These are phyloP conservation scores for Leptopilina clavipes DNA, from an alignment of 1,140 invertebrate genomes.

Conservation along the genomic window DNA sequence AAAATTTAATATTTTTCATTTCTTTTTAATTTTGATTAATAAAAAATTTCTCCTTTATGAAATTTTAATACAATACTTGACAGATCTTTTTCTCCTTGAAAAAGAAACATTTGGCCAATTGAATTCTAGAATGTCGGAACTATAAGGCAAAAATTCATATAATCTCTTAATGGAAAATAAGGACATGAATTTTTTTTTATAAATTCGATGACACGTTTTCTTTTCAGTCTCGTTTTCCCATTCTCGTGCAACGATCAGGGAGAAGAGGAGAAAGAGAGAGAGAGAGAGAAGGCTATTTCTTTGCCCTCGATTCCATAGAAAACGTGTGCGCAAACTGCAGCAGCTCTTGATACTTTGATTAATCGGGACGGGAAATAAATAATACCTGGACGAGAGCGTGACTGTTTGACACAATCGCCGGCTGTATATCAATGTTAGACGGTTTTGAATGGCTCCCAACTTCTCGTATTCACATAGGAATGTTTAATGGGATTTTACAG, in stretches of 20 bases:
- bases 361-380: conserved; percentile 12
- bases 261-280: no score
- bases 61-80: no score
- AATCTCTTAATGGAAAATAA: neutral
- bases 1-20: no score
- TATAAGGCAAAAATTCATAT: no score
- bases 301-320: conserved; percentile 25
- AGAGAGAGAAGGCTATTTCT: neutral
- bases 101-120: no score
- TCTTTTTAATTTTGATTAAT: no score
- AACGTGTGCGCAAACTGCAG: conserved; percentile 21
- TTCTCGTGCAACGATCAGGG: neutral
- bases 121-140: neutral
- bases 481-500: neutral
- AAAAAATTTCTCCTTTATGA: no score
- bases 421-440: conserved; percentile 20
- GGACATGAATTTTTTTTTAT: conserved; percentile 9
- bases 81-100: no score
- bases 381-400: conserved; percentile 31
- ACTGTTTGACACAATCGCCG: conserved; percentile 23
- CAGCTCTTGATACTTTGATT: conserved; percentile 15
- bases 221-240: neutral
- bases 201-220: conserved; percentile 21
- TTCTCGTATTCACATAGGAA: neutral
- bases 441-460: conserved; percentile 10